Conservation (phyloP, 1,140 invertebrate genomes). For the Phymorhynchus buccinoides region DNA sequence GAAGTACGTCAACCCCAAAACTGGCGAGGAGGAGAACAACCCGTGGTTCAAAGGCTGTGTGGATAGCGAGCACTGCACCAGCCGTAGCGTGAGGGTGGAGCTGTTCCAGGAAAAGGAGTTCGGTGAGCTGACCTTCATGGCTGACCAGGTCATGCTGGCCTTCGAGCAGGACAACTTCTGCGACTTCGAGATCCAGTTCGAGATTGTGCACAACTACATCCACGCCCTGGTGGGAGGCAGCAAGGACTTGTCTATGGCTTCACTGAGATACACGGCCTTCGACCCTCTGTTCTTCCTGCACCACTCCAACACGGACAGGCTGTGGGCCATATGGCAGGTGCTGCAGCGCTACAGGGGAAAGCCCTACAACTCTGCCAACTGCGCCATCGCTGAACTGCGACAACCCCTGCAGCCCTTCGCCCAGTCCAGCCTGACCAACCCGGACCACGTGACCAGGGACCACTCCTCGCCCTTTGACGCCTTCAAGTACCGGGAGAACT, state of each 20-base stretch:
- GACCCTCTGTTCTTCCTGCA: constrained; percentile 49
- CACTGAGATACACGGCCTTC: constrained; percentile 48
- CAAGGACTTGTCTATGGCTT: constrained; percentile 49
- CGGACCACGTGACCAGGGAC: constrained; percentile 41
- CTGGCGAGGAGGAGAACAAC: constrained; percentile 29
- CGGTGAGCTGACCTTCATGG: constrained; percentile 37
- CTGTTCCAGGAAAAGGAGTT: constrained; percentile 37
- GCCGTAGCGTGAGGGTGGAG: constrained; percentile 20
- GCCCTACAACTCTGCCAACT: constrained; percentile 50
- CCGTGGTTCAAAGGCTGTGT: constrained; percentile 42
- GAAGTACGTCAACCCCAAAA: constrained; percentile 42
- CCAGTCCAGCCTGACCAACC: constrained; percentile 34
- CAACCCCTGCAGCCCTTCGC: constrained; percentile 43
- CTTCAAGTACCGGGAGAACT: constrained; percentile 32
- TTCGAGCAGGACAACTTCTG: constrained; percentile 53
- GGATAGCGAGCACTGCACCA: constrained; percentile 19
- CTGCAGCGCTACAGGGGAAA: constrained; percentile 47
- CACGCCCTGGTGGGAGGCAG: constrained; percentile 48
- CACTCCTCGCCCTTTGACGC: constrained; percentile 49
- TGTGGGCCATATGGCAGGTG: constrained; percentile 55
- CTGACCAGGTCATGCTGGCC: constrained; percentile 45
- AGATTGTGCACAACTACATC: constrained; percentile 52
- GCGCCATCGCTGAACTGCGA: constrained; percentile 40
- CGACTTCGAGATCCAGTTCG: constrained; percentile 52
- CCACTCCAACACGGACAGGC: constrained; percentile 51